These are phyloP conservation scores for Melitaea cinxia DNA, from an alignment of 1,140 invertebrate genomes.

Conservation along the genomic window DNA sequence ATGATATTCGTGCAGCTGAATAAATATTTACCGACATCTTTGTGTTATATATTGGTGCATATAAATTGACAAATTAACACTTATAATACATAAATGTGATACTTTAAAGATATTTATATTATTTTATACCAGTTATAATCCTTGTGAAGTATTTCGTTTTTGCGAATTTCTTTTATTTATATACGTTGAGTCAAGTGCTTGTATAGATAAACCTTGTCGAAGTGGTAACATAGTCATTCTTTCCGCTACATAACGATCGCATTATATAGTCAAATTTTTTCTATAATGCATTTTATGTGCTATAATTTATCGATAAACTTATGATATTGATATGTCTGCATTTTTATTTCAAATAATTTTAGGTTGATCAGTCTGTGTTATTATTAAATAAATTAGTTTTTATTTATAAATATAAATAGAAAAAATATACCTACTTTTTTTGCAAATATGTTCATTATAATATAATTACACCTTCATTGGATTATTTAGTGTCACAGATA, in stretches of 20 bases:
- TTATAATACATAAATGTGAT: conserved; percentile 24
- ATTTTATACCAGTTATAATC: neutral
- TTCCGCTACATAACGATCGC: neutral
- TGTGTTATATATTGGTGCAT: conserved; percentile 57
- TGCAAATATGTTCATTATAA: no score
- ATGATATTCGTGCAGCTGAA: conserved; percentile 52
- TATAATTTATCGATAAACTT: neutral
- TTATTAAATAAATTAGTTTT: neutral
- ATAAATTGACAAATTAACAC: conserved; percentile 66
- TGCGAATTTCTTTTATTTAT: neutral
- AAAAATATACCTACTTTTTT: no score
- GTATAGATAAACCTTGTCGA: neutral
- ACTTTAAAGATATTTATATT: neutral
- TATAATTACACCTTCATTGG: no score
- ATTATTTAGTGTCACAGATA: no score
- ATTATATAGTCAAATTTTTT: neutral
- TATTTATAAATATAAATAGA: no score
- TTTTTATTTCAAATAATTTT: neutral
- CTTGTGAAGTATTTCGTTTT: neutral
- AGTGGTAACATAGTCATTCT: neutral
- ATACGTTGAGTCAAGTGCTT: neutral
- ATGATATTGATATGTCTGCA: neutral
- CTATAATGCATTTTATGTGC: neutral
- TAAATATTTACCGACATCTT: conserved; percentile 48
- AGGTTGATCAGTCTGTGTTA: neutral